Evolutionary conservation across 1,140 invertebrate genomes (phyloP).

Genomic region (Maconellicoccus hirsutus): DNA sequence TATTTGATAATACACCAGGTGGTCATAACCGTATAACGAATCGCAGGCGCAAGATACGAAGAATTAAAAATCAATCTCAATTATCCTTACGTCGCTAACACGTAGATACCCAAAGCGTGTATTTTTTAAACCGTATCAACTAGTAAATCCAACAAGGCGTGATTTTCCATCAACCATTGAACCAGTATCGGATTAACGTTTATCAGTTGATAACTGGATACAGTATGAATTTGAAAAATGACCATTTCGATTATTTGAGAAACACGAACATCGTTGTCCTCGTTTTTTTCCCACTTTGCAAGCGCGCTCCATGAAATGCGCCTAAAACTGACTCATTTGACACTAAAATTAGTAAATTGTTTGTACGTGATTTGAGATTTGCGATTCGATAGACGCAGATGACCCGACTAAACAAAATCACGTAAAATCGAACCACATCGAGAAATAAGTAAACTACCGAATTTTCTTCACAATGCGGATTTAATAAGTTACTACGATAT

Average conservation of each 20-base stretch:
- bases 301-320: neutral
- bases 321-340: constrained; percentile 8
- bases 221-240: constrained; percentile 10
- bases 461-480: no score
- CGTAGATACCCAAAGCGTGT: no score
- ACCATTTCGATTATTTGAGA: neutral
- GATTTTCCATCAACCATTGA: neutral
- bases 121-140: neutral
- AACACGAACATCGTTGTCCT: neutral
- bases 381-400: neutral
- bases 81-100: no score
- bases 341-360: neutral
- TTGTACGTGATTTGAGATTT: neutral
- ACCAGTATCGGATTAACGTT: neutral
- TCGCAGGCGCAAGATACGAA: no score
- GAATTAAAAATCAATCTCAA: no score
- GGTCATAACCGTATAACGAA: no score
- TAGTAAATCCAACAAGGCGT: neutral
- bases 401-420: neutral
- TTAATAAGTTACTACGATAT: no score
- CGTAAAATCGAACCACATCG: neutral
- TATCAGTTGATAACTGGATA: no score
- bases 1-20: no score
- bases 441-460: no score
- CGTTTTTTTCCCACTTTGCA: neutral